These are phyloP conservation scores for Leptogaster cylindrica DNA, from an alignment of 2,888 invertebrate genomes.

Conservation along the genomic window DNA sequence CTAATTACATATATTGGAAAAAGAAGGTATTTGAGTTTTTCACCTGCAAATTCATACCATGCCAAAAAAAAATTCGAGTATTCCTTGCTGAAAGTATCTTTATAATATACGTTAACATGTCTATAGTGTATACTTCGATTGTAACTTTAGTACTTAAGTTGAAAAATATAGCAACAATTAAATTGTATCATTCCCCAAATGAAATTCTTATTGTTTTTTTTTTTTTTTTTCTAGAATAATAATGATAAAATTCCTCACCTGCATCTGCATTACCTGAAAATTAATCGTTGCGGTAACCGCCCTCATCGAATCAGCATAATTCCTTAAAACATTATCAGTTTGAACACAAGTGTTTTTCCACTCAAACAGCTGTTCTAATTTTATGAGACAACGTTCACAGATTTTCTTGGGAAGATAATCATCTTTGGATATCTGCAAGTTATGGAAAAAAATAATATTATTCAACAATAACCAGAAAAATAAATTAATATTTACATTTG, in stretches of 20 bases:
- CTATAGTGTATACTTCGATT: too few species aligned
- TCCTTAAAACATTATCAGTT: slow-evolving; percentile 71
- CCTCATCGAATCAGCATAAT: slow-evolving; percentile 73
- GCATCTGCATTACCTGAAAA: slow-evolving; percentile 66
- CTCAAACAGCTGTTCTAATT: slow-evolving; percentile 73
- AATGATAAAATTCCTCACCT: slow-evolving; percentile 40
- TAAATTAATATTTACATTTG: slow-evolving; percentile 69
- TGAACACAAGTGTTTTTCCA: slow-evolving; percentile 72
- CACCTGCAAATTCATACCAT: too few species aligned
- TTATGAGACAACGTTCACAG: slow-evolving; percentile 71
- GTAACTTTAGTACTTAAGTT: too few species aligned
- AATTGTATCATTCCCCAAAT: too few species aligned
- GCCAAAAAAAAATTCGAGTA: too few species aligned
- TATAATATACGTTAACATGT: too few species aligned
- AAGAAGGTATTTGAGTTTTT: too few species aligned
- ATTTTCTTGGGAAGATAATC: slow-evolving; percentile 75
- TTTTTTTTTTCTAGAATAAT: too few species aligned
- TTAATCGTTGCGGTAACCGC: slow-evolving; percentile 72
- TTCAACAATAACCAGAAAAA: neutral
- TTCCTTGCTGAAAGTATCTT: too few species aligned
- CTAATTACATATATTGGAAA: too few species aligned
- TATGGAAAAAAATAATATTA: slow-evolving; percentile 29
- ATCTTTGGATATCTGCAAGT: slow-evolving; percentile 70
- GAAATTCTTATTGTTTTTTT: too few species aligned
- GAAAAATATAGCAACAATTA: too few species aligned